Conservation (phyloP, 2,888 invertebrate genomes). For the Tolmerus cingulatus region DNA sequence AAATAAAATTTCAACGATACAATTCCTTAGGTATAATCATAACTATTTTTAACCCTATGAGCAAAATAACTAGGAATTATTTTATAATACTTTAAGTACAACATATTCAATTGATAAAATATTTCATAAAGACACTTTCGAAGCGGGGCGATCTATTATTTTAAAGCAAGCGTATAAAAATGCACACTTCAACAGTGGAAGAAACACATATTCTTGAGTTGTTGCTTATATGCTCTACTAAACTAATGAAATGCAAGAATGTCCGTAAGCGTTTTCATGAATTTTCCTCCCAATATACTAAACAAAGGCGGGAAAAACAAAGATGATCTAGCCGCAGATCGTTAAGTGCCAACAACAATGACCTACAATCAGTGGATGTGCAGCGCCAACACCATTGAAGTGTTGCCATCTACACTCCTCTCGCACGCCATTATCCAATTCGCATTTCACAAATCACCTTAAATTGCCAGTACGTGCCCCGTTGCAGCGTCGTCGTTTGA, state of each 20-base stretch:
- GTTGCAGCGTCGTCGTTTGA: not conserved
- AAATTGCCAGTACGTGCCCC: conserved; percentile 16
- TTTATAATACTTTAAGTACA: too few relatives aligned
- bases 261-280: not conserved
- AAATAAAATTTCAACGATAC: too few relatives aligned
- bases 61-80: too few relatives aligned
- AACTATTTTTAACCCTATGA: too few relatives aligned
- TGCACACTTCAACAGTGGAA: not conserved
- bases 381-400: not conserved
- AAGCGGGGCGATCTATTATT: not conserved
- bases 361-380: not conserved
- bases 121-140: too few relatives aligned
- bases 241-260: too few relatives aligned
- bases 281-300: not conserved
- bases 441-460: conserved; percentile 24
- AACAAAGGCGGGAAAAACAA: not conserved
- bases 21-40: too few relatives aligned
- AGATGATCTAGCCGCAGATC: not conserved
- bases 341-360: not conserved
- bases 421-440: conserved; percentile 18
- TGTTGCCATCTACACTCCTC: not conserved
- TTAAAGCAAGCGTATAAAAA: not conserved
- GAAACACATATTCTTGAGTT: not conserved
- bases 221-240: not conserved
- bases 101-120: too few relatives aligned